Conservation (phyloP, 2,797 vertebrate genomes). For the Falco columbarius region DNA sequence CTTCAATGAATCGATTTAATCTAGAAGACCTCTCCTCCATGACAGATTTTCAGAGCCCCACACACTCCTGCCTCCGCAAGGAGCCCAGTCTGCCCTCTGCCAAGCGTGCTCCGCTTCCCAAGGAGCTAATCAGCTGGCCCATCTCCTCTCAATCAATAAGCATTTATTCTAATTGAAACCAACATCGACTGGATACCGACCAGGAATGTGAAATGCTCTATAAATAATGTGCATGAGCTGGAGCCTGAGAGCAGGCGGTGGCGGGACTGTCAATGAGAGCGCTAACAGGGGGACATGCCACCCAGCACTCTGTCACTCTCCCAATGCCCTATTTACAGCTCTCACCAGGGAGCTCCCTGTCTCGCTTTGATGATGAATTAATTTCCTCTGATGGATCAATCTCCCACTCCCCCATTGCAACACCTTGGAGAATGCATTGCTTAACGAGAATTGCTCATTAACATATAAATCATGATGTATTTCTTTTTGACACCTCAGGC, state of each 20-base stretch:
- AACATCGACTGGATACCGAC: slow-evolving; percentile 23
- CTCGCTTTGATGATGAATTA: slow-evolving; percentile 65
- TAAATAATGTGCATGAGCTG: slow-evolving; percentile 41
- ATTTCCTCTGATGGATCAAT: slow-evolving; percentile 39
- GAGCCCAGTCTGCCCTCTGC: background rate
- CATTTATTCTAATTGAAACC: slow-evolving; percentile 69
- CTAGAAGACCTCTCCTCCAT: background rate
- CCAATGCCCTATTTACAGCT: slow-evolving; percentile 45
- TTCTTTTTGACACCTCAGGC: slow-evolving; percentile 44
- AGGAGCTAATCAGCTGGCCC: slow-evolving; percentile 30
- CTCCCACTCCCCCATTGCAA: slow-evolving; percentile 8
- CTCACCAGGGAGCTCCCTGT: slow-evolving; percentile 44
- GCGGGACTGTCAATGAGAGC: slow-evolving; percentile 22
- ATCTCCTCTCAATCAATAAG: slow-evolving; percentile 51
- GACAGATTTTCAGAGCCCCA: slow-evolving; percentile 13
- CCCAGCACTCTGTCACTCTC: slow-evolving; percentile 54
- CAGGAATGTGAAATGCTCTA: slow-evolving; percentile 40
- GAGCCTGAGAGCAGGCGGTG: background rate
- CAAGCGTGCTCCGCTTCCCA: slow-evolving; percentile 7
- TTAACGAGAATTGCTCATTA: slow-evolving; percentile 40
- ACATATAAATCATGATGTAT: slow-evolving; percentile 60
- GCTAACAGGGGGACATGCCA: slow-evolving; percentile 22
- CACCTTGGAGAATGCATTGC: slow-evolving; percentile 36
- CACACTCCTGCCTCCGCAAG: accelerated
- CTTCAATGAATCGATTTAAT: slow-evolving; percentile 23